Conservation (phyloP, 1,140 invertebrate genomes). For the Bombus pyrosoma region DNA sequence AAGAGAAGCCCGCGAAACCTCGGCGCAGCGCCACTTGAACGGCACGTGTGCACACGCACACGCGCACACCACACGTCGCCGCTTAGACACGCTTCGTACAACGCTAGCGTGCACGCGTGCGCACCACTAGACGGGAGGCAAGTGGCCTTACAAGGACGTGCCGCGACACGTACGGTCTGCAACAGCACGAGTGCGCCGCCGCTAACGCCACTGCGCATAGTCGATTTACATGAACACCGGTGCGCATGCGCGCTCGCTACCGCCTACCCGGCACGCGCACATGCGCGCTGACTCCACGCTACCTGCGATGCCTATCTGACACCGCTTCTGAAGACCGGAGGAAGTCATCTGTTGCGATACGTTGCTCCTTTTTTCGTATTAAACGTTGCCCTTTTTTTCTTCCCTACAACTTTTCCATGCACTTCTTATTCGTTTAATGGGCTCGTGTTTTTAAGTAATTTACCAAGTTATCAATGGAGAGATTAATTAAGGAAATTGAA, state of each 20-base stretch:
- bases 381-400: background rate
- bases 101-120: slow-evolving; percentile 38
- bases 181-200: slow-evolving; percentile 49
- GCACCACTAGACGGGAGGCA: slow-evolving; percentile 69
- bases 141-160: slow-evolving; percentile 82
- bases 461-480: background rate
- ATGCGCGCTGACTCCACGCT: slow-evolving; percentile 1
- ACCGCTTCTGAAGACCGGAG: background rate
- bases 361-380: background rate
- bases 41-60: slow-evolving; percentile 37
- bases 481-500: background rate
- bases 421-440: background rate
- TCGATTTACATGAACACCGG: slow-evolving; percentile 49
- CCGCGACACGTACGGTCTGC: slow-evolving; percentile 61
- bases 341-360: background rate
- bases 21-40: slow-evolving; percentile 31
- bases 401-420: background rate
- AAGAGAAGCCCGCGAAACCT: slow-evolving; percentile 15
- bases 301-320: background rate
- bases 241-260: slow-evolving; percentile 45
- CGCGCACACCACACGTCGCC: background rate
- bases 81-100: slow-evolving; percentile 41
- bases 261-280: slow-evolving; percentile 29
- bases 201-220: slow-evolving; percentile 51
- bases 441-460: background rate